phyloP scores from a whole-genome alignment of 2,888 invertebrate species.

The Zeuzera pyrina region DNA sequence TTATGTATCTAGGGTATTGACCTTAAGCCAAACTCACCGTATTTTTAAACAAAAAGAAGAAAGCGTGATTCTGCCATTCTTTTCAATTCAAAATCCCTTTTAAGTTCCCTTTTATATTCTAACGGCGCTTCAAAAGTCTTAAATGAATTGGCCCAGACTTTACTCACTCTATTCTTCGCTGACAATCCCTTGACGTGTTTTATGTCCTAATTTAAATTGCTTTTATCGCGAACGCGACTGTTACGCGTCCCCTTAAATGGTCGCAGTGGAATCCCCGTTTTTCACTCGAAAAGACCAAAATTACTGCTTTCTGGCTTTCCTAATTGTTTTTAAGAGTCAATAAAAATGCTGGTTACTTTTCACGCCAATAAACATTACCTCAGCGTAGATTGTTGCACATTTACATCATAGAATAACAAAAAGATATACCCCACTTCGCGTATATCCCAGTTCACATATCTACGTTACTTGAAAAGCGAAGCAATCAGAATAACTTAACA shows the following conservation, averaged over 20 bases:
- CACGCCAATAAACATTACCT: neutral
- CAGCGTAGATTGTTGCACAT: too few species aligned
- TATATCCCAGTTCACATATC: too few species aligned
- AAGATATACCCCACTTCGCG: too few species aligned
- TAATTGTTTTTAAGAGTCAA: slow-evolving; percentile 38
- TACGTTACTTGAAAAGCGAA: too few species aligned
- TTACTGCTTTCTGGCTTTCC: slow-evolving; percentile 31
- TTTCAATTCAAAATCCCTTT: slow-evolving; percentile 35
- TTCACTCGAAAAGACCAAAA: slow-evolving; percentile 40
- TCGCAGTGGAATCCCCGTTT: slow-evolving; percentile 33
- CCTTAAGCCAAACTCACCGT: neutral
- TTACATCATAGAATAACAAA: too few species aligned
- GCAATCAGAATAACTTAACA: too few species aligned
- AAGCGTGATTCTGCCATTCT: slow-evolving; percentile 29
- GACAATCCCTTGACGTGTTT: slow-evolving; percentile 60
- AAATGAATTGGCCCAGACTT: slow-evolving; percentile 42
- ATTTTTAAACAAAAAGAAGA: slow-evolving; percentile 21
- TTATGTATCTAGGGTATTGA: too few species aligned
- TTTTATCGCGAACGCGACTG: slow-evolving; percentile 46
- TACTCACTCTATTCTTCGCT: slow-evolving; percentile 39
- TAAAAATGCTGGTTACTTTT: slow-evolving; percentile 15
- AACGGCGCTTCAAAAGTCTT: slow-evolving; percentile 38
- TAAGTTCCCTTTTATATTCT: slow-evolving; percentile 34
- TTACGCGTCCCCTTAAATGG: slow-evolving; percentile 31
- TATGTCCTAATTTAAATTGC: slow-evolving; percentile 50